Conservation (phyloP, 2,797 vertebrate species). For the Pipistrellus pygmaeus region DNA sequence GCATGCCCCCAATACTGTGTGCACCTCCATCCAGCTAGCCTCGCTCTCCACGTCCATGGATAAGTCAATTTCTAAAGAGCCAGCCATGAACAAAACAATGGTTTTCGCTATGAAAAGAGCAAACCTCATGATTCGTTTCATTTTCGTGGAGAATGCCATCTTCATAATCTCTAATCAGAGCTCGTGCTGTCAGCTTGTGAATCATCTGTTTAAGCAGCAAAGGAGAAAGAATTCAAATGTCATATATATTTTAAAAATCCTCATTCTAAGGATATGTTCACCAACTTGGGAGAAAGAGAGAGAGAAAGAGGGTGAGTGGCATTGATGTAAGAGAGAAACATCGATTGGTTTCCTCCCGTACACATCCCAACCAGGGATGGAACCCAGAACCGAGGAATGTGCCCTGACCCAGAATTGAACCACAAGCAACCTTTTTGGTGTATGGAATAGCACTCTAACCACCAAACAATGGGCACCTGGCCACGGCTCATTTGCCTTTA, state of each 20-base stretch:
- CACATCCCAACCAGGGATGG: neutral
- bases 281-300: neutral
- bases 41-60: neutral
- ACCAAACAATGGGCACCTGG: neutral
- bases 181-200: conserved; percentile 93
- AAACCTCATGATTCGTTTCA: conserved; percentile 92
- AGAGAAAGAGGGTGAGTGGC: neutral
- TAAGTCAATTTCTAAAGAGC: neutral
- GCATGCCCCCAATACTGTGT: neutral
- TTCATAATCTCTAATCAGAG: conserved; percentile 94
- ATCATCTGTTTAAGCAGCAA: conserved; percentile 88
- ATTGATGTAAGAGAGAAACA: neutral
- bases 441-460: neutral
- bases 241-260: neutral
- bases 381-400: neutral
- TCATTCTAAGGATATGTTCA: neutral
- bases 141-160: conserved; percentile 90
- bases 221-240: neutral
- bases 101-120: conserved; percentile 54
- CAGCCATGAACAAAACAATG: neutral
- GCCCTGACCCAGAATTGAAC: neutral
- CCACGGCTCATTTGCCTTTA: conserved; percentile 18
- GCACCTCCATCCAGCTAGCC: neutral
- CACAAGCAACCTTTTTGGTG: neutral
- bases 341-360: neutral